Percentiles rank a stretch among this genome's conserved stretches.
phyloP scores from a whole-genome alignment of 2,888 invertebrate species.

The Gerris lacustris region DNA sequence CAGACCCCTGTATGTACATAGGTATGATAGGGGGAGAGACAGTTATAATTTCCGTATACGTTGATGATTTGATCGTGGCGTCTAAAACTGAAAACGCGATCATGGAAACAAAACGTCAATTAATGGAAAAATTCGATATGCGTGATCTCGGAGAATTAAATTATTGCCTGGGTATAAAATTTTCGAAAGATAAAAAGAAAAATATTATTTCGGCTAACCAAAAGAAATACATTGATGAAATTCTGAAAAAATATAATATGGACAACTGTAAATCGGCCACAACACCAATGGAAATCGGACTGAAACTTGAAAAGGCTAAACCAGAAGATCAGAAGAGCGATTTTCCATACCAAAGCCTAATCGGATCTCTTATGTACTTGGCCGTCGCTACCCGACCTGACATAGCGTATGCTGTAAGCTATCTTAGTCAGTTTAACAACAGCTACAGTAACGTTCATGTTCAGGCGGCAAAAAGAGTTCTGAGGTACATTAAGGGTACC shows the following conservation, averaged over 20 bases:
- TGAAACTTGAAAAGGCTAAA: background rate
- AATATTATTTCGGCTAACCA: background rate
- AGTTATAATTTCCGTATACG: no score
- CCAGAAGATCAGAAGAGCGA: background rate
- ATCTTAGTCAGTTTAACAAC: background rate
- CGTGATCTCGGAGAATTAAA: no score
- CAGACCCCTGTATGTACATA: no score
- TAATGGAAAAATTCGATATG: no score
- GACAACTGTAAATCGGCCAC: background rate
- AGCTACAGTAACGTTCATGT: background rate
- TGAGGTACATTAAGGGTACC: background rate
- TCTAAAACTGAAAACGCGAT: no score
- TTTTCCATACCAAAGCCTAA: background rate
- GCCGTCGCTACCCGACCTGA: background rate
- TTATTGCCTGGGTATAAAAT: no score
- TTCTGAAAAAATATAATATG: background rate
- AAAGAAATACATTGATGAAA: constrained; percentile 2
- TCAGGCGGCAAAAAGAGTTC: background rate
- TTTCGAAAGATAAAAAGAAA: background rate
- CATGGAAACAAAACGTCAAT: no score
- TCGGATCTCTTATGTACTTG: background rate
- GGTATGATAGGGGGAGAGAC: no score
- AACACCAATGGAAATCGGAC: background rate
- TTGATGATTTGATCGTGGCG: no score
- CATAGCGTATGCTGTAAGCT: background rate